Evolutionary conservation across 1,140 invertebrate genomes (phyloP), one percentile per base, ranked within the genome.

Genomic region (Cyclargus thomasi): DNA sequence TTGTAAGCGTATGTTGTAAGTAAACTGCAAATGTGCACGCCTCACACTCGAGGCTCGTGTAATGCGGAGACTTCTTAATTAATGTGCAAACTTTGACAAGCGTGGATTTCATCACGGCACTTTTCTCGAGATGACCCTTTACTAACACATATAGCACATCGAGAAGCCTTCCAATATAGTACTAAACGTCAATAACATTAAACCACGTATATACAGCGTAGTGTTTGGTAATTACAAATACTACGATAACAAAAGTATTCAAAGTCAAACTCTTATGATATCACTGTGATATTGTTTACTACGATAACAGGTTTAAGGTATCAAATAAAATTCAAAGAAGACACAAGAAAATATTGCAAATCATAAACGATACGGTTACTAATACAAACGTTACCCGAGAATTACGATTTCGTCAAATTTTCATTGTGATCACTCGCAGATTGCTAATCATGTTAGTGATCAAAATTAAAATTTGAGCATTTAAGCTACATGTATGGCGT

Each of bases 211-310:
- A 69, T 80, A 79, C 71, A 79, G 74, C 74, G 39, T 80, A 63
- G 76, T 78, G 70, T 80, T 75, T 70, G 39, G 74, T 77, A 73
- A 57, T 77, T 74, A 76, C 72, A 67, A 71, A 80, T 79, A 68
- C 81, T 82, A 82, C 73, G 70, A 73, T 78, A 81, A 79, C 79
- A 71, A 82, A 80, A 82, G 73, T 82, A 83, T 75, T 88, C 88
- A 90, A 90, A 90, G 88, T 90, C 88, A 90, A 90, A 90, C 88
- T 90, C 88, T 90, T 85, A 77, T 47, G 39, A 47, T 81, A 72
- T 78, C 59, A 70, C 79, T 80, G 77, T 84, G 80, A 83, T 81
- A 78, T 67, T 81, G 81, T 80, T 77, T 74, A 76, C 83, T 85
- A 86, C 82, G 68, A 71, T 72, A 75, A 80, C 64, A 79, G 69